Conservation (phyloP, 1,140 invertebrate species). For the Geopemphigus sp. region DNA sequence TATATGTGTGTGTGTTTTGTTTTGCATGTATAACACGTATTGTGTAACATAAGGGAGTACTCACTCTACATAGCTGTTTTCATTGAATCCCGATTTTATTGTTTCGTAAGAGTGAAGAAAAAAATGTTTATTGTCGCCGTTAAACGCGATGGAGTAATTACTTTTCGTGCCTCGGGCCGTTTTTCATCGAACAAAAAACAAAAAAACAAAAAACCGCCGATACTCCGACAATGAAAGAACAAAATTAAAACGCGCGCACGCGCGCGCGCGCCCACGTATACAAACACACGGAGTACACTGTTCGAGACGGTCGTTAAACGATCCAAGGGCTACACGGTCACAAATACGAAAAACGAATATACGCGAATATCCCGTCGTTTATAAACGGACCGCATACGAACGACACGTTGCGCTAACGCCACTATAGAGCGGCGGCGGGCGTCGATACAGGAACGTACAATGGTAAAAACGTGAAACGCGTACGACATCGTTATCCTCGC, state of each 20-base stretch:
- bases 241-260: too few species aligned
- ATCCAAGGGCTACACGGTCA: background rate
- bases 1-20: slow-evolving; percentile 39
- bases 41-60: slow-evolving; percentile 44
- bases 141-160: slow-evolving; percentile 43
- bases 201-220: background rate
- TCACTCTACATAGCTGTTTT: slow-evolving; percentile 43
- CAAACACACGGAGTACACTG: background rate
- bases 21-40: slow-evolving; percentile 41
- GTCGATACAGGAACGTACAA: too few species aligned
- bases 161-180: slow-evolving; percentile 31
- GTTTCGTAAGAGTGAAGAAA: slow-evolving; percentile 39
- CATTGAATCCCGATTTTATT: slow-evolving; percentile 39
- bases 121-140: slow-evolving; percentile 44
- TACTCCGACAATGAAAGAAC: slow-evolving; percentile 1
- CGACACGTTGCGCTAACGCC: too few species aligned
- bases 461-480: too few species aligned
- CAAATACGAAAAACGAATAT: background rate
- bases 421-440: too few species aligned
- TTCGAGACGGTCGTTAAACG: background rate
- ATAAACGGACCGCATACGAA: too few species aligned
- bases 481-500: too few species aligned
- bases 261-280: too few species aligned
- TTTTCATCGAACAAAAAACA: slow-evolving; percentile 43
- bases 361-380: background rate